Conservation (phyloP, 2,888 invertebrate genomes). For the Trichopoda pennipes region DNA sequence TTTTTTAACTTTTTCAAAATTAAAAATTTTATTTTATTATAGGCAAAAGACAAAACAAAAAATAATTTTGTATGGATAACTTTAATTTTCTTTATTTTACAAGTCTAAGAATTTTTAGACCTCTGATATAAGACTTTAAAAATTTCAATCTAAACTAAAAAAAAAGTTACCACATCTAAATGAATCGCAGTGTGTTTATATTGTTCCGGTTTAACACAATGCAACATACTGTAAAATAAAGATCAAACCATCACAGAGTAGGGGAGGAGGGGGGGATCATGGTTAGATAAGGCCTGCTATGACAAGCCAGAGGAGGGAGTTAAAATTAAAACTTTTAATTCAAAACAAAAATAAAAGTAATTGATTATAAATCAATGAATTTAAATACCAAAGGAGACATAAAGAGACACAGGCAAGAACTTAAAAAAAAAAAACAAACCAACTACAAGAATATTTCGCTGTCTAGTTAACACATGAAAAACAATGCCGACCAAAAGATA, state of each 20-base stretch:
- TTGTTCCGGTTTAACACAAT: constrained; percentile 43
- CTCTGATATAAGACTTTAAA: too few species aligned
- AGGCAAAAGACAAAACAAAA: too few species aligned
- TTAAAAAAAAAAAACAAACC: not conserved
- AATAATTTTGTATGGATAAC: too few species aligned
- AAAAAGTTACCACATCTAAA: too few species aligned
- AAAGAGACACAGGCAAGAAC: constrained; percentile 2
- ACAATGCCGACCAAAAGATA: constrained; percentile 14
- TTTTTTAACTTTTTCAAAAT: too few species aligned
- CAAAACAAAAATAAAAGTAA: constrained; percentile 42
- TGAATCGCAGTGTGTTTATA: not conserved
- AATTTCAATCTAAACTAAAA: too few species aligned
- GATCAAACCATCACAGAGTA: constrained; percentile 9
- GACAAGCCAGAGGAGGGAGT: not conserved
- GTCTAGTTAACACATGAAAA: constrained; percentile 35
- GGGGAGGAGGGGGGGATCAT: not conserved
- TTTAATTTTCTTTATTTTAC: too few species aligned
- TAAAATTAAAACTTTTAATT: constrained; percentile 8
- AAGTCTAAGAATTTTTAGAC: too few species aligned
- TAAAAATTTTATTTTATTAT: too few species aligned
- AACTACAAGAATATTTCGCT: constrained; percentile 28
- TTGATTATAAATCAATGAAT: constrained; percentile 63
- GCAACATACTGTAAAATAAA: constrained; percentile 48
- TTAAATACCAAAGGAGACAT: constrained; percentile 42
- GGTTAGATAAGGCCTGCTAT: not conserved